Conservation (phyloP, 1,140 invertebrate species). For the Cyclargus thomasi region DNA sequence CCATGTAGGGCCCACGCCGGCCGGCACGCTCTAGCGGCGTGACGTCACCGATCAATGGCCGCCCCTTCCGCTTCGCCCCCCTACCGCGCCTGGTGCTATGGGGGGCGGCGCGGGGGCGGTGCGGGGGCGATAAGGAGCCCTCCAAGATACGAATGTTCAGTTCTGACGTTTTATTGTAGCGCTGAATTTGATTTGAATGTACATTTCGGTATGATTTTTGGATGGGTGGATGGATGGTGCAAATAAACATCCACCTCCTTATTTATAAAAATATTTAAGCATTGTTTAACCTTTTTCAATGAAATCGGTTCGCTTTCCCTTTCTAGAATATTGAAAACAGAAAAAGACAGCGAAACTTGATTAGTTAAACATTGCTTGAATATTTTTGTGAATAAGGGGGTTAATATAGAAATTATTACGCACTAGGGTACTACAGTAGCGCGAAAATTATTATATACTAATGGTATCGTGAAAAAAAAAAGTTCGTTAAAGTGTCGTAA, state of each 20-base stretch:
- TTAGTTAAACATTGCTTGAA: too few species aligned
- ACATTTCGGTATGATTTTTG: not conserved
- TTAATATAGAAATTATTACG: too few species aligned
- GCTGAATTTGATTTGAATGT: conserved; percentile 1
- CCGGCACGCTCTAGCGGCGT: not conserved
- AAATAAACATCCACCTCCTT: not conserved
- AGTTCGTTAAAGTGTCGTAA: too few species aligned
- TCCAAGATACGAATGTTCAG: not conserved
- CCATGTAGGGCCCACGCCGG: not conserved
- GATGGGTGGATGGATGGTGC: not conserved
- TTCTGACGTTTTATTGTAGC: conserved; percentile 9
- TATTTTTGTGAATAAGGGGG: too few species aligned
- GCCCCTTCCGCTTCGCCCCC: not conserved
- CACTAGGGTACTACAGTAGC: too few species aligned
- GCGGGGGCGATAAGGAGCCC: not conserved
- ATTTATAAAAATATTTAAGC: too few species aligned
- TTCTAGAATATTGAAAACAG: too few species aligned
- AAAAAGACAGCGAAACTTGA: too few species aligned
- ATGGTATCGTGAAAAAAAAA: too few species aligned
- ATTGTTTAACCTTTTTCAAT: too few species aligned
- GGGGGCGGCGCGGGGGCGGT: not conserved
- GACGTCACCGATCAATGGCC: conserved; percentile 12
- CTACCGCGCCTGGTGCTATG: not conserved
- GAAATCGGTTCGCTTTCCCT: too few species aligned
- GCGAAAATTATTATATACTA: too few species aligned